These are phyloP conservation scores for Bujurquina vittata DNA, from an alignment of 2,113 vertebrate genomes.

Conservation along the genomic window DNA sequence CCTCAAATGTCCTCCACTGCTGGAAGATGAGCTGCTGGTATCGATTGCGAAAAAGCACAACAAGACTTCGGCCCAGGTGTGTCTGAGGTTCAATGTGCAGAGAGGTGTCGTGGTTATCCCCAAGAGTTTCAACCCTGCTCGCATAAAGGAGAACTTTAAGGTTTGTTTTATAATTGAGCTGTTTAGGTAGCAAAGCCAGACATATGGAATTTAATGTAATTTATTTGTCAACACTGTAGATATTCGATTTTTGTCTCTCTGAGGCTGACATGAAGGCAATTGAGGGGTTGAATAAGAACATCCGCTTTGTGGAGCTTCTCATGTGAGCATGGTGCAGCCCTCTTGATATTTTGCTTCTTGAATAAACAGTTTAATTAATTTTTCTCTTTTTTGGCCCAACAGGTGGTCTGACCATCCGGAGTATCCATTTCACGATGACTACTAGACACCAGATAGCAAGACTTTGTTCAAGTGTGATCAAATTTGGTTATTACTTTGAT, in stretches of 20 bases:
- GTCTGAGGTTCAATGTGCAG: constrained; percentile 82
- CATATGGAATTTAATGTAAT: not conserved
- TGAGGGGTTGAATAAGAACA: constrained; percentile 87
- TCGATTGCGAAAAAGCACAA: constrained; percentile 72
- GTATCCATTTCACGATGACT: constrained; percentile 77
- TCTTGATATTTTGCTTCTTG: not conserved
- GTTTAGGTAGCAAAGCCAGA: not conserved
- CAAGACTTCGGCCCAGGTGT: constrained; percentile 76
- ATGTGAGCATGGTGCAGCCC: constrained; percentile 84
- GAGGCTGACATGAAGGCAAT: constrained; percentile 89
- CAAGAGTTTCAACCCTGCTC: constrained; percentile 87
- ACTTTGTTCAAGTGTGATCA: not conserved
- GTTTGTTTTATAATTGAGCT: constrained; percentile 63
- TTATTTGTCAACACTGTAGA: constrained; percentile 71
- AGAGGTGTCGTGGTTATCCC: constrained; percentile 92
- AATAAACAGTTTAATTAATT: not conserved
- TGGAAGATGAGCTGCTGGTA: constrained; percentile 74
- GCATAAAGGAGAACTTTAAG: constrained; percentile 91
- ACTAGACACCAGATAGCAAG: constrained; percentile 45
- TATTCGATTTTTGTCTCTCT: constrained; percentile 91
- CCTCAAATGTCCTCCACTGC: constrained; percentile 69
- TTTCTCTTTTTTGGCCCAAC: constrained; percentile 25
- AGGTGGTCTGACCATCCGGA: constrained; percentile 81
- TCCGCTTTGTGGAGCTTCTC: constrained; percentile 87
- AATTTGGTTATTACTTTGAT: not conserved